Conservation (phyloP, 2,888 invertebrate genomes). For the Coremacera marginata region DNA sequence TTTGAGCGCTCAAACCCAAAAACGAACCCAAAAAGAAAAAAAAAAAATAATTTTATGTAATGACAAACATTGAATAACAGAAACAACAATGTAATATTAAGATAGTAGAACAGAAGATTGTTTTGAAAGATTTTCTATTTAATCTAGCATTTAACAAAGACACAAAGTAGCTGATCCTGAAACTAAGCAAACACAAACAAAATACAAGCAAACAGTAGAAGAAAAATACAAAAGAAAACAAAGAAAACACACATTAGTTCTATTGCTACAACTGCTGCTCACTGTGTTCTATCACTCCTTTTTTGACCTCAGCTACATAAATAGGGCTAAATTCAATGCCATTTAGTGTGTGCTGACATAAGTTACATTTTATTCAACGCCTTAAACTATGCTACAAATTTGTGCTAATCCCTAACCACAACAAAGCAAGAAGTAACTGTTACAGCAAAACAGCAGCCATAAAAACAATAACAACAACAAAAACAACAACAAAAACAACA, state of each 20-base stretch:
- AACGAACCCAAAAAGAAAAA: too few relatives aligned
- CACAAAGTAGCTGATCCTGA: neutral
- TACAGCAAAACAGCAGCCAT: conserved; percentile 7
- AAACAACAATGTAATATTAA: too few relatives aligned
- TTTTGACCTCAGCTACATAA: neutral
- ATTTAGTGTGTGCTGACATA: conserved; percentile 37
- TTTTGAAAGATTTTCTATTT: too few relatives aligned
- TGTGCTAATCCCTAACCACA: conserved; percentile 28
- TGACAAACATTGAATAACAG: too few relatives aligned
- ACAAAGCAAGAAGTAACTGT: conserved; percentile 13
- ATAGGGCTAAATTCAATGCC: neutral
- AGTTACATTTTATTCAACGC: conserved; percentile 30
- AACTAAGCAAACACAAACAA: neutral
- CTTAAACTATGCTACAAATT: conserved; percentile 34
- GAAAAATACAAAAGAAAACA: neutral
- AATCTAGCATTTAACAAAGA: conserved; percentile 11
- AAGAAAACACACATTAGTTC: neutral
- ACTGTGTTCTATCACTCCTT: neutral
- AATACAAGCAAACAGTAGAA: neutral
- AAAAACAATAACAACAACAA: conserved; percentile 15
- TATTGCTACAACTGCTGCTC: neutral
- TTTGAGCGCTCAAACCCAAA: too few relatives aligned
- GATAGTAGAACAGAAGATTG: too few relatives aligned
- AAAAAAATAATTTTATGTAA: too few relatives aligned
- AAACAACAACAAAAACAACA: neutral